Percentiles rank a stretch among this genome's conserved stretches.
Evolutionary conservation across 1,140 invertebrate species (phyloP).

Genomic region (Bombus waltoni): DNA sequence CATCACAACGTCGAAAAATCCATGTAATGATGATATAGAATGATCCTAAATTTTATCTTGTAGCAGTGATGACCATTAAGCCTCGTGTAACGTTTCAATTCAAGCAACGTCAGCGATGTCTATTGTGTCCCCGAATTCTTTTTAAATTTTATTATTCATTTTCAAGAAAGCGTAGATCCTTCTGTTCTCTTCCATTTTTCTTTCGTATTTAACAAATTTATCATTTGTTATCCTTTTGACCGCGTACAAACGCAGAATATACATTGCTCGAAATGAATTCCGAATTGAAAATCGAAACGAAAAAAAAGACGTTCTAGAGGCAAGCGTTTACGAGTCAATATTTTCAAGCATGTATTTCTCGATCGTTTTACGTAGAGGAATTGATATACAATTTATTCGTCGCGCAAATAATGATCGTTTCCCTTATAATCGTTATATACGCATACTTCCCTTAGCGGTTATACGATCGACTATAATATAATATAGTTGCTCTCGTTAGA

Average conservation of each 20-base stretch:
- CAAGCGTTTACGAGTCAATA: conserved; percentile 33
- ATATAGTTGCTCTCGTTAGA: conserved; percentile 64
- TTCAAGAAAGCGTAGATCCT: neutral
- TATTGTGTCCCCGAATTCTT: conserved; percentile 29
- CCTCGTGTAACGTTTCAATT: conserved; percentile 48
- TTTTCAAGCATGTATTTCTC: conserved; percentile 19
- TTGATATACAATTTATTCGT: conserved; percentile 8
- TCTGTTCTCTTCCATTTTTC: neutral
- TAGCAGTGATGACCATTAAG: conserved; percentile 25
- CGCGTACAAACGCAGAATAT: neutral
- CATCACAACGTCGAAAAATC: conserved; percentile 65
- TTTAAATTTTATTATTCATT: neutral
- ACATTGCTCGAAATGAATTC: neutral
- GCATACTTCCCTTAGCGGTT: conserved; percentile 43
- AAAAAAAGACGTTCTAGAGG: neutral
- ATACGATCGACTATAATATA: conserved; percentile 51
- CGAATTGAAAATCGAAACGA: neutral
- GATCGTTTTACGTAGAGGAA: conserved; percentile 15
- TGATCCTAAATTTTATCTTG: conserved; percentile 57
- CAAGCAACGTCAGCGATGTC: conserved; percentile 2
- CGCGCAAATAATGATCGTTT: conserved; percentile 36
- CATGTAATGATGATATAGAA: conserved; percentile 38
- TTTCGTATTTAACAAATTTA: neutral
- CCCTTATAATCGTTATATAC: conserved; percentile 35
- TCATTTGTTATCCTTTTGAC: neutral